Percentiles rank a stretch among this genome's conserved stretches.
These are phyloP conservation scores for Steinernema feltiae DNA, from an alignment of 1,140 invertebrate species.

Conservation along the genomic window DNA sequence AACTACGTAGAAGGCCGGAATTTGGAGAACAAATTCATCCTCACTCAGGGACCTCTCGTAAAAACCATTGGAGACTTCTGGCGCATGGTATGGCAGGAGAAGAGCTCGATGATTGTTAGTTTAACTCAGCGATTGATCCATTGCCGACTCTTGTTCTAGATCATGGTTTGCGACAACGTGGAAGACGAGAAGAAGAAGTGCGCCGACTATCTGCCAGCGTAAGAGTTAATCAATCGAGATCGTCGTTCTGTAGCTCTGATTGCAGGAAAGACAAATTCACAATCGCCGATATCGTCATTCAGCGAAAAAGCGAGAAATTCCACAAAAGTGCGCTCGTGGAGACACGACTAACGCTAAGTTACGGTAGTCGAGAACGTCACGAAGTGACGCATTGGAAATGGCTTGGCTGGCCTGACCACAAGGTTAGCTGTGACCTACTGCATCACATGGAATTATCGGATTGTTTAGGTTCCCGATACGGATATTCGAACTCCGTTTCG, in stretches of 20 bases:
- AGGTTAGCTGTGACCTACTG: not conserved
- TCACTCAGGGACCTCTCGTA: not conserved
- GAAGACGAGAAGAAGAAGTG: not conserved
- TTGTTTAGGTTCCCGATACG: not conserved
- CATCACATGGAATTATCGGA: not conserved
- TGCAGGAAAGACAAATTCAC: not conserved
- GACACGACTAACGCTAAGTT: not conserved
- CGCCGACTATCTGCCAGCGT: not conserved
- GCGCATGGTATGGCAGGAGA: constrained; percentile 7
- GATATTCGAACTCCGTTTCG: not conserved
- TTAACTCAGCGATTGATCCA: too few relatives aligned
- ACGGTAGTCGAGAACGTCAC: not conserved
- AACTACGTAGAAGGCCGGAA: not conserved
- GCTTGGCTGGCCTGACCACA: constrained; percentile 4
- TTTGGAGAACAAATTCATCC: not conserved
- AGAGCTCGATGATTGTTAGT: not conserved
- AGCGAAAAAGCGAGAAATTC: not conserved
- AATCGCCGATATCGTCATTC: not conserved
- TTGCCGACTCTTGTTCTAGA: too few relatives aligned
- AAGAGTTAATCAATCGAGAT: not conserved
- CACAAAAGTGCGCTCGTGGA: not conserved
- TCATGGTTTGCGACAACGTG: constrained; percentile 2
- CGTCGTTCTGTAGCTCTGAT: not conserved
- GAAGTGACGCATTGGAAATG: constrained; percentile 5
- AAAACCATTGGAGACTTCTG: not conserved